These are phyloP conservation scores for Limenitis camilla DNA, from an alignment of 2,888 invertebrate species.

Conservation along the genomic window DNA sequence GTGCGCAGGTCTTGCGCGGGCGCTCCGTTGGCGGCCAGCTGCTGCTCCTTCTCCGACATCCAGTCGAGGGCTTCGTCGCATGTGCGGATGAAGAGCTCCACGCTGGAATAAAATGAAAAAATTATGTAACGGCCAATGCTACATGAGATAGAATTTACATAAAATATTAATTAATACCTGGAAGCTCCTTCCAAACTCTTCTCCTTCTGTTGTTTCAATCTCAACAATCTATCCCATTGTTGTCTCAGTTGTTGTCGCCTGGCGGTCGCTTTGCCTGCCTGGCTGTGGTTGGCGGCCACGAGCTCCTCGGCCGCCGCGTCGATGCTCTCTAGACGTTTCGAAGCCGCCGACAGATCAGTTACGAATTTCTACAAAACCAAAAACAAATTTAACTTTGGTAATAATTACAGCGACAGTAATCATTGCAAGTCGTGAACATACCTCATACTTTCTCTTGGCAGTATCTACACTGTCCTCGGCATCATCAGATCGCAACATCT, in stretches of 20 bases:
- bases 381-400: too few species aligned
- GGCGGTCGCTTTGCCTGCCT: slow-evolving; percentile 73
- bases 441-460: slow-evolving; percentile 95
- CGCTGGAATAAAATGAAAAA: slow-evolving; percentile 66
- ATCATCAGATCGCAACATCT: slow-evolving; percentile 87
- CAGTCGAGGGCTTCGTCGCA: slow-evolving; percentile 98
- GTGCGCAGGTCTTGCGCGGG: slow-evolving; percentile 92
- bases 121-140: too few species aligned
- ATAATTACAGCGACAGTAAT: too few species aligned
- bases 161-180: slow-evolving; percentile 71
- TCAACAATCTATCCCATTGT: slow-evolving; percentile 90
- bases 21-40: slow-evolving; percentile 84
- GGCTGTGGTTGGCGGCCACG: slow-evolving; percentile 88
- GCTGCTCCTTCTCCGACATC: slow-evolving; percentile 97
- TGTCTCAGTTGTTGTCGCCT: slow-evolving; percentile 90
- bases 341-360: slow-evolving; percentile 95
- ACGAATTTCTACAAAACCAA: slow-evolving; percentile 84
- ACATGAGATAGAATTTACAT: too few species aligned
- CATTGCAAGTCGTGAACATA: slow-evolving; percentile 31
- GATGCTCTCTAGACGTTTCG: slow-evolving; percentile 91
- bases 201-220: slow-evolving; percentile 91
- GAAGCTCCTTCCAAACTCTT: slow-evolving; percentile 93
- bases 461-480: slow-evolving; percentile 91
- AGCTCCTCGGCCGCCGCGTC: slow-evolving; percentile 91
- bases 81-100: slow-evolving; percentile 95